Evolutionary conservation across 2,888 invertebrate species (phyloP), one percentile per base, ranked within the genome.

Genomic region (Polietes domitor): DNA sequence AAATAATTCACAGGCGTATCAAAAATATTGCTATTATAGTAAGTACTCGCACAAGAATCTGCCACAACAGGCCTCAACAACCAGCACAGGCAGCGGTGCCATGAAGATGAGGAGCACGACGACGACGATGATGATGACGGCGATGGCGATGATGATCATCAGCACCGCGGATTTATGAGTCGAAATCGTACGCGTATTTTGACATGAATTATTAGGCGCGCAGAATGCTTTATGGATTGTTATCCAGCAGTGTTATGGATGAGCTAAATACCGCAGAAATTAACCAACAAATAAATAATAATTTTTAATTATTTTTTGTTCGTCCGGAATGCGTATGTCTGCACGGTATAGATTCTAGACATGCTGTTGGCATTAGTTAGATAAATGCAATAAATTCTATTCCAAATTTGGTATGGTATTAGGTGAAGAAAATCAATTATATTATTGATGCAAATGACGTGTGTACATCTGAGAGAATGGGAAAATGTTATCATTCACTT

Each of bases 231-330:
- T 88, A 89, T 87, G 87, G 87, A 77, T 80, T 80, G 83, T 80
- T 82, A 79, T 87, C 87, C 87, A 87, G 84, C 87, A 81, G 87
- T 88, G 88, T 88, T 88, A 88, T 87, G 87, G 87, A 86, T 83
- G 83, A 82, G 85, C 83, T 82, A 82, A 87, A 85, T 85, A 86
- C 82, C 55, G 21, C 37, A 85, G 80, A 87, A 87, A 87, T 88
- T 87, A 86, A 87, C 87, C 87, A 86, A 26, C 85, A 88, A 87
- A 88, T 89, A 89, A 89, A 89, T 89, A 89, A 88, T 88, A 47
- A 87, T 87, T 89, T 89, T 89, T 76, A 89, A 89, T 87, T 88
- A 87, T 87, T 83, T 77, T 82, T 58, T 80, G 76, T 86, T 87
- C 85, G 4, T n/a, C 6, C 2, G 47, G 47, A 41, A 41, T 41